Base-by-base conservation (phyloP, 2,113 vertebrate genomes). In the Hypomesus transpacificus region DNA sequence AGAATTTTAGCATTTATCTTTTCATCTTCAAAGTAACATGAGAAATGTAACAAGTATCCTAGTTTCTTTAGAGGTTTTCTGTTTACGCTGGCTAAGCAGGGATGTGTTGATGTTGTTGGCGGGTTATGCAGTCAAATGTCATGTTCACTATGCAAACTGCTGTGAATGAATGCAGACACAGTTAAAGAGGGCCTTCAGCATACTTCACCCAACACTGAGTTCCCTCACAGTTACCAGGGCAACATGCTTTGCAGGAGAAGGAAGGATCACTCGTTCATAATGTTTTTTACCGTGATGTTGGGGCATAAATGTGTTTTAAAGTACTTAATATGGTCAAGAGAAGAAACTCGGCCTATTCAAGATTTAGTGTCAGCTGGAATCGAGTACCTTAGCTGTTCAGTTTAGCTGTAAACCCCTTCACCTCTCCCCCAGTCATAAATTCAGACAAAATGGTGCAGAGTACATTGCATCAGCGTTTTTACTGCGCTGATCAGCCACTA, bases 151-250 rank as follows among this genome's bases (percentile, higher is more conserved):
- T 46, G 39, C 39, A 46, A 46, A 46, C 39, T 46, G 7, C 39
- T 46, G 39, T 46, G 9, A 46, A 46, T 46, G 8, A 46, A 46
- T 13, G 39, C 9, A 11, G 39, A 46, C 39, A 34, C 2, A 63
- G 61, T 80, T 79, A 57, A 77, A 70, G 75, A 70, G 80, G 75
- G 85, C 85, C 88, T 82, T 86, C 85, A 84, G 84, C 73, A 77
- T 73, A 73, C 77, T 81, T 70, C 46, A 86, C 81, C 80, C 46
- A 77, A 68, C 77, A 58, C 73, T 80, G 75, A 7, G 1, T 63
- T 82, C 80, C 72, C 68, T 72, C 75, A 77, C 79, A 64, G 87
- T 90, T 85, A 80, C 85, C 87, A 78, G 83, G 86, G 84, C 77
- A 89, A 88, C 84, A 68, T 65, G 80, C 76, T 75, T 1, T 46